Evolutionary conservation across 2,888 invertebrate species (phyloP).

Genomic region (Platerodrilus igneus): DNA sequence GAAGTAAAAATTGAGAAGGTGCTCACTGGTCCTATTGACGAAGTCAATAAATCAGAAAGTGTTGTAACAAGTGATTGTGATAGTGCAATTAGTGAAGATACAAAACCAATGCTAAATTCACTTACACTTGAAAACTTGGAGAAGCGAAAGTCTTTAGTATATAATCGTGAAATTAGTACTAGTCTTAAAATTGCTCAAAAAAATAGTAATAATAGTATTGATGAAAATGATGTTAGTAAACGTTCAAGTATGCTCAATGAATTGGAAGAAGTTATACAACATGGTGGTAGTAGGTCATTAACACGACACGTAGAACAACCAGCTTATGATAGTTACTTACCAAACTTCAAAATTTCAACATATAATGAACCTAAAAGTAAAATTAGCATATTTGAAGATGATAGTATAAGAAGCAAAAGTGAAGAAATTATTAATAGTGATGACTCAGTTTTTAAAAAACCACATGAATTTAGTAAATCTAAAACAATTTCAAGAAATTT

Average conservation of each 20-base stretch:
- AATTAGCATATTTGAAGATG: conserved; percentile 48
- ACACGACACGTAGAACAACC: conserved; percentile 20
- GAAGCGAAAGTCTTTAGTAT: conserved; percentile 45
- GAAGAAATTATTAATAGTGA: conserved; percentile 28
- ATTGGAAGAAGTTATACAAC: conserved; percentile 33
- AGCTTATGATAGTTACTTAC: conserved; percentile 35
- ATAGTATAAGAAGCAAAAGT: conserved; percentile 44
- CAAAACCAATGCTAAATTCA: conserved; percentile 39
- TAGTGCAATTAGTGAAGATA: conserved; percentile 33
- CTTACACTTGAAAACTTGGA: conserved; percentile 45
- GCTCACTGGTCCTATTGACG: conserved; percentile 43
- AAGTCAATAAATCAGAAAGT: conserved; percentile 36
- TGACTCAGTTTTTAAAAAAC: conserved; percentile 38
- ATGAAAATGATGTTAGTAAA: conserved; percentile 22
- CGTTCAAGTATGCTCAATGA: conserved; percentile 31
- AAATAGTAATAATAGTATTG: conserved; percentile 15
- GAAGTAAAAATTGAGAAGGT: conserved; percentile 39
- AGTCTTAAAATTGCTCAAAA: conserved; percentile 43
- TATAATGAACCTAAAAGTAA: conserved; percentile 45
- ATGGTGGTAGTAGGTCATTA: conserved; percentile 12
- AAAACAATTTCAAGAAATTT: conserved; percentile 20
- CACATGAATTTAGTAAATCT: conserved; percentile 27
- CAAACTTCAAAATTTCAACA: conserved; percentile 48
- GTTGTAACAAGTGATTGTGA: conserved; percentile 35
- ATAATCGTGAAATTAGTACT: conserved; percentile 46